Conservation (phyloP, 2,113 vertebrate genomes). For the Passer montanus region DNA sequence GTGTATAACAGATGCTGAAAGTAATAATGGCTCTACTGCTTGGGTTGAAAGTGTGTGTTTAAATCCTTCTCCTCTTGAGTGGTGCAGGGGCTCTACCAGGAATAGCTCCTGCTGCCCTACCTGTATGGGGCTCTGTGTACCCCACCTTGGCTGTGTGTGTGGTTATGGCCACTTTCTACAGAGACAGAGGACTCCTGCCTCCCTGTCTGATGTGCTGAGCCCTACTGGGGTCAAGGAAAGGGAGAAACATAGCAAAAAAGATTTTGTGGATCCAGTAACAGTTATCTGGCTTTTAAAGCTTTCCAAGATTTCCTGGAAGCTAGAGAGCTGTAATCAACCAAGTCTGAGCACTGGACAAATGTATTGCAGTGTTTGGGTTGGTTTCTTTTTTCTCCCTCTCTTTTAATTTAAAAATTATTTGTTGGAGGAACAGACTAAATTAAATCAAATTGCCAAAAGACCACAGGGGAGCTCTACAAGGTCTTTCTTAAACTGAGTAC, state of each 20-base stretch:
- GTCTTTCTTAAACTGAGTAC: conserved; percentile 20
- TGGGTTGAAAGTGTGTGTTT: background rate
- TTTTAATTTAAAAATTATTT: conserved; percentile 64
- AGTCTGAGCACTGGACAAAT: background rate
- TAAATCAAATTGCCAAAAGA: conserved; percentile 46
- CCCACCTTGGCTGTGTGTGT: background rate
- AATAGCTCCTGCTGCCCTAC: background rate
- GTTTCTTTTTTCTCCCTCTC: background rate
- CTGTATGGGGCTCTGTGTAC: background rate
- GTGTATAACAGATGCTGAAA: background rate
- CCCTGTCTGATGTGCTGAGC: background rate
- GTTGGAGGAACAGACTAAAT: conserved; percentile 52
- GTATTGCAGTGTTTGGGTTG: background rate
- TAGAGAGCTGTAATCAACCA: background rate
- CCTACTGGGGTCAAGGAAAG: background rate
- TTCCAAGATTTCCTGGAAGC: conserved; percentile 20
- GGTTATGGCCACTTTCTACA: background rate
- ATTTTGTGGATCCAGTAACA: background rate
- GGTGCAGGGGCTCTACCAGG: background rate
- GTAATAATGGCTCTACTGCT: background rate
- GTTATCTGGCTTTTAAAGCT: background rate
- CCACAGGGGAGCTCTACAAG: conserved; percentile 31
- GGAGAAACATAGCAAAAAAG: background rate
- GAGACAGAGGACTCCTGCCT: background rate
- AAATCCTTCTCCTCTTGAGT: background rate